phyloP scores from a whole-genome alignment of 2,113 vertebrate genomes.

The Cynoglossus semilaevis region DNA sequence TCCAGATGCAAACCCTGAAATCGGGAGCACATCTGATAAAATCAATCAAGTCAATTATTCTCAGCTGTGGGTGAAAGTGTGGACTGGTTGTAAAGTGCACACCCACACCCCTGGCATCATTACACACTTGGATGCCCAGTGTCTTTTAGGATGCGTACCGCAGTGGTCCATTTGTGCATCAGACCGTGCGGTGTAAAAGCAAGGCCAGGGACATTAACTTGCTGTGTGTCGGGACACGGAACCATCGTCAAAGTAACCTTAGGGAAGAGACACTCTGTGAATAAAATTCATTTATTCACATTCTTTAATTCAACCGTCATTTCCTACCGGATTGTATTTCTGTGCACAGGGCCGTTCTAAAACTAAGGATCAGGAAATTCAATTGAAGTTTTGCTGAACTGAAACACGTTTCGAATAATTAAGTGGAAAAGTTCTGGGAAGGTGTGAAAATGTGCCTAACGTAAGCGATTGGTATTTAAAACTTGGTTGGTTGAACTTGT shows the following conservation, averaged over 20 bases:
- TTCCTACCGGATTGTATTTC: not conserved
- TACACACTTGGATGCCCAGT: slow-evolving; percentile 60
- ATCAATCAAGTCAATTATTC: slow-evolving; percentile 75
- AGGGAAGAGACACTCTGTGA: slow-evolving; percentile 58
- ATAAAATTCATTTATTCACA: slow-evolving; percentile 31
- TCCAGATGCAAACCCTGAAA: slow-evolving; percentile 54
- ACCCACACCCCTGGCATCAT: slow-evolving; percentile 46
- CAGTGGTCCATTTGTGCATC: slow-evolving; percentile 68
- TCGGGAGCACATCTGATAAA: slow-evolving; percentile 53
- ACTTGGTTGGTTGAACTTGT: too few relatives aligned
- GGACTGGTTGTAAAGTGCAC: slow-evolving; percentile 58
- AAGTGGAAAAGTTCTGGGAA: too few relatives aligned
- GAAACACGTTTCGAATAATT: too few relatives aligned
- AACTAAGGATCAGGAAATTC: too few relatives aligned
- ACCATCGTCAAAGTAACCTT: slow-evolving; percentile 55
- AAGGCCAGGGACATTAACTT: slow-evolving; percentile 68
- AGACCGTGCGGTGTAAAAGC: slow-evolving; percentile 64
- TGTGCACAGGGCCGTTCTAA: too few relatives aligned
- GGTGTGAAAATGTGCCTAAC: too few relatives aligned
- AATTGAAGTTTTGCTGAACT: too few relatives aligned
- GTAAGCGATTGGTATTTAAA: too few relatives aligned
- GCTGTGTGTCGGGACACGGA: slow-evolving; percentile 59
- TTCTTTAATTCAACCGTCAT: slow-evolving; percentile 35
- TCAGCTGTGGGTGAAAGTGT: slow-evolving; percentile 55
- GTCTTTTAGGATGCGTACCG: slow-evolving; percentile 59